Evolutionary conservation across 2,888 invertebrate species (phyloP).

Genomic region (Tortrix viridana): DNA sequence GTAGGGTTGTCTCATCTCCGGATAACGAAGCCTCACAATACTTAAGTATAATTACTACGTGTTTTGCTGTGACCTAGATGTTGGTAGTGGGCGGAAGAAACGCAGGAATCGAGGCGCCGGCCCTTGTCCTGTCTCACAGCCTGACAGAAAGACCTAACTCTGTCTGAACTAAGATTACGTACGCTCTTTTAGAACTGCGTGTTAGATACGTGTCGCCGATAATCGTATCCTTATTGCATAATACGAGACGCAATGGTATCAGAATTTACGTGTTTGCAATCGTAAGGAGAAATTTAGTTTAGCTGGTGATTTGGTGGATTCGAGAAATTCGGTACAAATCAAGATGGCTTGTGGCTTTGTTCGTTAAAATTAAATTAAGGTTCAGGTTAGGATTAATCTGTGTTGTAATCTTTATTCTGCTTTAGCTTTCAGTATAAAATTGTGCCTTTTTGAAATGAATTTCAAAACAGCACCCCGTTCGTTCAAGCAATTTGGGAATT

Average conservation of each 20-base stretch:
- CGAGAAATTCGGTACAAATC: too few species aligned
- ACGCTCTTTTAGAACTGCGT: conserved; percentile 5
- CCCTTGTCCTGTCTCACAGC: conserved; percentile 24
- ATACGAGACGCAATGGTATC: conserved; percentile 30
- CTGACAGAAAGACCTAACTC: conserved; percentile 4
- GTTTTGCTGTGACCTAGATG: conserved; percentile 29
- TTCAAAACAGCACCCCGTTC: too few species aligned
- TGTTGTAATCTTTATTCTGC: too few species aligned
- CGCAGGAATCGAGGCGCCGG: conserved; percentile 34
- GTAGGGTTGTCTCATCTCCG: neutral
- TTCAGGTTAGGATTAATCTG: too few species aligned
- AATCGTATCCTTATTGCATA: conserved; percentile 38
- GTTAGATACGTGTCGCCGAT: conserved; percentile 28
- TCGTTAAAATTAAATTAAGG: too few species aligned
- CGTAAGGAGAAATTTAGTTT: conserved; percentile 21
- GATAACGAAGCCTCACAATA: neutral
- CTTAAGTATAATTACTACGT: conserved; percentile 7
- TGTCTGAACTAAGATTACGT: neutral
- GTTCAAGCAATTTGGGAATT: neutral
- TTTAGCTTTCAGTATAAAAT: too few species aligned
- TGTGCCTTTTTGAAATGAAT: too few species aligned
- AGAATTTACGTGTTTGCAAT: conserved; percentile 31
- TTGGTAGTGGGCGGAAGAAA: conserved; percentile 32
- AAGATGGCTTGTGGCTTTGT: too few species aligned
- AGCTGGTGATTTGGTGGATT: neutral